Percentiles rank a stretch among this genome's conserved stretches.
Conservation (phyloP, 2,113 vertebrate genomes). For the Sorex fumeus region DNA sequence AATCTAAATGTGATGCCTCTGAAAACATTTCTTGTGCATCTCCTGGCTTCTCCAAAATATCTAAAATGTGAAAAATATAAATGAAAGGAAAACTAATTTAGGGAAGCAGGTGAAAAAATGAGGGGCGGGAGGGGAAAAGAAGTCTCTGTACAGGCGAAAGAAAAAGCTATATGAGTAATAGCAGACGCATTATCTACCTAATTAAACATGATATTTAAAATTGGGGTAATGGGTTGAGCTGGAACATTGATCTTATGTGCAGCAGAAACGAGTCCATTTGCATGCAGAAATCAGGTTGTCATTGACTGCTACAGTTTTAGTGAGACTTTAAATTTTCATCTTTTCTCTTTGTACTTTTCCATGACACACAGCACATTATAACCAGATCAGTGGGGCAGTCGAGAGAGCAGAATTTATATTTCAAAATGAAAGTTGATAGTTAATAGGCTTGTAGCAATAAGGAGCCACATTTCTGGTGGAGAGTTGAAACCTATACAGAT, state of each 20-base stretch:
- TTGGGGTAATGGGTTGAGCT: constrained; percentile 46
- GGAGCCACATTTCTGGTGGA: constrained; percentile 19
- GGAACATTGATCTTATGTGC: constrained; percentile 31
- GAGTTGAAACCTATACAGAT: constrained; percentile 3
- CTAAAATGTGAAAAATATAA: neutral
- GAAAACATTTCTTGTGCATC: constrained; percentile 13
- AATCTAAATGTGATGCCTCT: constrained; percentile 3
- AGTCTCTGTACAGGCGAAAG: neutral
- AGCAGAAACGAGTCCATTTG: constrained; percentile 15
- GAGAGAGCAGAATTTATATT: constrained; percentile 67
- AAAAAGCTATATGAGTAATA: neutral
- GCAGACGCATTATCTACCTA: constrained; percentile 5
- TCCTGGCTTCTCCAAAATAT: neutral
- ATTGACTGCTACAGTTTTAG: neutral
- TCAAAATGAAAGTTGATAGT: constrained; percentile 48
- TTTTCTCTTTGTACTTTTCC: constrained; percentile 68
- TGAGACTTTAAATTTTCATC: constrained; percentile 35
- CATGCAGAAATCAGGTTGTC: constrained; percentile 22
- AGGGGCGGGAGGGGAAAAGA: neutral
- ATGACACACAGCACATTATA: constrained; percentile 28
- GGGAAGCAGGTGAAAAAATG: neutral
- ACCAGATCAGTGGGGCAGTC: constrained; percentile 46
- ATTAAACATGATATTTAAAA: constrained; percentile 60
- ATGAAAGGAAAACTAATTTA: constrained; percentile 4
- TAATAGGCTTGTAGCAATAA: constrained; percentile 28